These are phyloP conservation scores for Carassius gibelio DNA, from an alignment of 2,113 vertebrate genomes.

Conservation along the genomic window DNA sequence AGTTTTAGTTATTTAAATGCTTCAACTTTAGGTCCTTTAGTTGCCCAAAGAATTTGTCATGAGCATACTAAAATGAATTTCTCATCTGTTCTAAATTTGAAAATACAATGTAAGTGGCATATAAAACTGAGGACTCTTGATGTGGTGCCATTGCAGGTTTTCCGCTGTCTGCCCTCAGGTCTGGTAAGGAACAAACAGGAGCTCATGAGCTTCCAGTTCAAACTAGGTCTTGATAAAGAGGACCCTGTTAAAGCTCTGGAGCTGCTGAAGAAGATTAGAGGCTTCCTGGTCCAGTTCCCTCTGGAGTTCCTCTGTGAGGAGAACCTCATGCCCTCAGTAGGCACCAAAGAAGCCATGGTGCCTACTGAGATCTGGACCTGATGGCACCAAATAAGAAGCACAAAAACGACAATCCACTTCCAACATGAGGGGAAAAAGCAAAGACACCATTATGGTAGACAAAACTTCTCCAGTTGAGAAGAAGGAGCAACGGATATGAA, in stretches of 20 bases:
- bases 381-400: conserved; percentile 39
- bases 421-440: not conserved
- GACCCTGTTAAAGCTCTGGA: conserved; percentile 84
- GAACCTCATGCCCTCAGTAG: conserved; percentile 91
- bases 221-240: conserved; percentile 79
- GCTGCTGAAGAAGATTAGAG: conserved; percentile 90
- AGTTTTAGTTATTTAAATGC: not conserved
- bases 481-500: not conserved
- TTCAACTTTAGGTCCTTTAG: not conserved
- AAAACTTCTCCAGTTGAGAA: not conserved
- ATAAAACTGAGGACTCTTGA: not conserved
- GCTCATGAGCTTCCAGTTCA: conserved; percentile 85
- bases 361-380: conserved; percentile 97
- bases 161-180: conserved; percentile 91
- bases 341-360: conserved; percentile 94
- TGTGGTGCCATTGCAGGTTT: conserved; percentile 79
- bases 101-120: not conserved
- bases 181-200: conserved; percentile 89
- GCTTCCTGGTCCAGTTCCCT: conserved; percentile 97
- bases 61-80: not conserved
- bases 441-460: not conserved
- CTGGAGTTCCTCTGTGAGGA: conserved; percentile 93
- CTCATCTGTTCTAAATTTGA: not conserved
- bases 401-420: not conserved
- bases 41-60: not conserved